Evolutionary conservation across 2,888 invertebrate species (phyloP), one percentile per base, ranked within the genome.

Genomic region (Cactoblastis cactorum): DNA sequence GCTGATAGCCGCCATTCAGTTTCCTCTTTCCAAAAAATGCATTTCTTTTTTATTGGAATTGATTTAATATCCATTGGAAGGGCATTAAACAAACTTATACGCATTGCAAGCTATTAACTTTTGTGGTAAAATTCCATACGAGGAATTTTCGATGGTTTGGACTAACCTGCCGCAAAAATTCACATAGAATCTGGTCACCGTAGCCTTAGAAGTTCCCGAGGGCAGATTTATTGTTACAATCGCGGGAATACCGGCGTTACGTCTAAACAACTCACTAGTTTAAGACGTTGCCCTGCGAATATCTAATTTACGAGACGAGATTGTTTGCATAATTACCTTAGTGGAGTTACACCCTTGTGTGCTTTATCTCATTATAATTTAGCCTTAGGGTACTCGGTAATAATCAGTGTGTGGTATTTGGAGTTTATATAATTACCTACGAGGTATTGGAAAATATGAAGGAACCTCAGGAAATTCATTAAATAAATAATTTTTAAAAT

Each of bases 141-240:
- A n/a, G n/a, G n/a, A n/a, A n/a, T n/a, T n/a, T n/a, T n/a, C n/a
- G n/a, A n/a, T n/a, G n/a, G n/a, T n/a, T n/a, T n/a, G n/a, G n/a
- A n/a, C n/a, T n/a, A n/a, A n/a, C n/a, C n/a, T n/a, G n/a, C n/a
- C n/a, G n/a, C n/a, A n/a, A n/a, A n/a, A n/a, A n/a, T n/a, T n/a
- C n/a, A n/a, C n/a, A n/a, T n/a, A n/a, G n/a, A n/a, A n/a, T n/a
- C 22, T 28, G 28, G 28, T 28, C 1, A 28, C 3, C 28, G 1
- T 28, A 28, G 3, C 8, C 1, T 2, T 9, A 28, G 28, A 12
- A 53, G 49, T 39, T 41, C 53, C 49, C 47, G 19, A 34, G 51
- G 53, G 47, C 49, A 54, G 55, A 58, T 56, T 58, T 58, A 56
- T 56, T 51, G 56, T 53, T 45, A 39, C 47, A 50, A 49, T 53